phyloP scores from a whole-genome alignment of 2,888 invertebrate species.

The Clivina fossor region DNA sequence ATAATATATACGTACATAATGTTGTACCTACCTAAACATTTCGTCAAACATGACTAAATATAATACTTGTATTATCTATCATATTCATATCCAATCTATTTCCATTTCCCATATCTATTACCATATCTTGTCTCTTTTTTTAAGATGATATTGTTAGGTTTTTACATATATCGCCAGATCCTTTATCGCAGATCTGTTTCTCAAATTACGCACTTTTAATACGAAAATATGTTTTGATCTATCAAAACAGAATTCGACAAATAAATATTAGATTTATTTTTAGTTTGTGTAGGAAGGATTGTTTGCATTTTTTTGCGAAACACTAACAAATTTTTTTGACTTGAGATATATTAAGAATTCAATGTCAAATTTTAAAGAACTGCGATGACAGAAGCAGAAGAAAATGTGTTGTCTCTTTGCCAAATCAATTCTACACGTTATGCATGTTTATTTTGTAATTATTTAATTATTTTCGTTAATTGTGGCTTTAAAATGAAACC shows the following conservation, averaged over 20 bases:
- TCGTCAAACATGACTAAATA: conserved; percentile 22
- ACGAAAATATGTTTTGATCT: too few relatives aligned
- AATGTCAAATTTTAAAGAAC: conserved; percentile 16
- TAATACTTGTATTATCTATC: conserved; percentile 7
- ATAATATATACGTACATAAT: neutral
- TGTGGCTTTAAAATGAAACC: too few relatives aligned
- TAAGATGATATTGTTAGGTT: conserved; percentile 18
- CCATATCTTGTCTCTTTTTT: conserved; percentile 10
- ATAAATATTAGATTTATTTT: too few relatives aligned
- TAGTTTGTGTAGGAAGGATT: too few relatives aligned
- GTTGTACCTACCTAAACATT: conserved; percentile 8
- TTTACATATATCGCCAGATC: conserved; percentile 14
- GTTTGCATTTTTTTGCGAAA: too few relatives aligned
- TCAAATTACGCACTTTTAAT: too few relatives aligned
- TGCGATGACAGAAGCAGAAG: conserved; percentile 14
- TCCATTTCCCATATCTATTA: conserved; percentile 14
- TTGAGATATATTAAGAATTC: conserved; percentile 15
- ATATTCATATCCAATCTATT: too few relatives aligned
- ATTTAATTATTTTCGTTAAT: too few relatives aligned
- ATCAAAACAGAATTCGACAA: too few relatives aligned
- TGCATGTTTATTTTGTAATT: too few relatives aligned
- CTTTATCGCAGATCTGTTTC: conserved; percentile 14
- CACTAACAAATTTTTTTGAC: too few relatives aligned
- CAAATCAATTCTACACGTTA: too few relatives aligned
- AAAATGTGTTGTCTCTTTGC: conserved; percentile 10